Percentiles rank a stretch among this genome's conserved stretches.
Evolutionary conservation across 2,113 vertebrate genomes (phyloP).

Genomic region (Halichoeres trimaculatus): DNA sequence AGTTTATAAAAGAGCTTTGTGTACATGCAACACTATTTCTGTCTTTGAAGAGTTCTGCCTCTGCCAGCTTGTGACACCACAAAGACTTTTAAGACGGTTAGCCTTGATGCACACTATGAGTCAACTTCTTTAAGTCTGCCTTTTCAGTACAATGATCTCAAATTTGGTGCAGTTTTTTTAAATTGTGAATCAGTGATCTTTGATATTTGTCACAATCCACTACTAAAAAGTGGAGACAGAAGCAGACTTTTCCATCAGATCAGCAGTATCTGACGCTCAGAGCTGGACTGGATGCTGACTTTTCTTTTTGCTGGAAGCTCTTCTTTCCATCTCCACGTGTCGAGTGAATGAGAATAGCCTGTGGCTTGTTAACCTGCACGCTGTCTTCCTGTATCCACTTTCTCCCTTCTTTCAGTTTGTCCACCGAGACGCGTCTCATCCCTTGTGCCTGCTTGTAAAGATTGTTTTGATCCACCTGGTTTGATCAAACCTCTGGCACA

Average conservation of each 20-base stretch:
- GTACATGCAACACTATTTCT: conserved; percentile 58
- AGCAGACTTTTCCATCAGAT: conserved; percentile 56
- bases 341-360: conserved; percentile 48
- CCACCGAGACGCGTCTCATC: conserved; percentile 40
- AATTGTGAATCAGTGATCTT: conserved; percentile 44
- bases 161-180: conserved; percentile 9
- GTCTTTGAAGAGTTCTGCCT: conserved; percentile 73
- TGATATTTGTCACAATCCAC: conserved; percentile 40
- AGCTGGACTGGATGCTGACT: conserved; percentile 72
- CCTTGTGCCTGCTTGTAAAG: conserved; percentile 7
- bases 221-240: conserved; percentile 45
- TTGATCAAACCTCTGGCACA: conserved; percentile 40
- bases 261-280: conserved; percentile 69
- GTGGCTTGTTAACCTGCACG: conserved; percentile 58
- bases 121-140: conserved; percentile 10
- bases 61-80: conserved; percentile 45
- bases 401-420: conserved; percentile 14
- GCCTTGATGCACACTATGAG: conserved; percentile 1
- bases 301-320: conserved; percentile 68
- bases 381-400: conserved; percentile 41
- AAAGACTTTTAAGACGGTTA: conserved; percentile 33
- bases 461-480: conserved; percentile 22
- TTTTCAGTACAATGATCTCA: conserved; percentile 21
- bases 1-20: conserved; percentile 72
- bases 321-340: conserved; percentile 49